phyloP scores from a whole-genome alignment of 2,797 vertebrate species.

The Lacerta viridis region DNA sequence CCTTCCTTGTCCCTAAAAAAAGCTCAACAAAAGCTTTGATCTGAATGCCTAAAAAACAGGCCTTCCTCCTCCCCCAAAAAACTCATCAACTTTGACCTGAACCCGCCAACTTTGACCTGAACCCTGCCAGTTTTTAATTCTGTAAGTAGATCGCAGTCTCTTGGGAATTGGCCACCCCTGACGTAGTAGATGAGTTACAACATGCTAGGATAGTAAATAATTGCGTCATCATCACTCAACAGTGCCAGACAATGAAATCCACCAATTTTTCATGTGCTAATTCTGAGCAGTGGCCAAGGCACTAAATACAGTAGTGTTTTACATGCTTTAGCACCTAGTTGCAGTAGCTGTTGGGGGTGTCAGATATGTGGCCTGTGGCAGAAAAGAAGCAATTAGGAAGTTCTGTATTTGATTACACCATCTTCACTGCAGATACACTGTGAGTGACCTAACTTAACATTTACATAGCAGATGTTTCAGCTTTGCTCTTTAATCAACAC shows the following conservation, averaged over 20 bases:
- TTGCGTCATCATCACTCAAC: conserved; percentile 4
- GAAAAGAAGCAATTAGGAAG: conserved; percentile 70
- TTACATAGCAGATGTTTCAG: conserved; percentile 57
- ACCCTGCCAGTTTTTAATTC: no score
- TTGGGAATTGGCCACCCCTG: no score
- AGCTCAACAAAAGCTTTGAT: no score
- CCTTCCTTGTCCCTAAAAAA: no score
- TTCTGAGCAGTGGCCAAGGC: conserved; percentile 46
- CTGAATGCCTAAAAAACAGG: no score
- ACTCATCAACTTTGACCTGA: no score
- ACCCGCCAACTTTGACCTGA: no score
- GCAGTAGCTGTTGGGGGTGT: conserved; percentile 50
- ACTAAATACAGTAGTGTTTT: conserved; percentile 47
- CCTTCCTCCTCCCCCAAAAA: no score
- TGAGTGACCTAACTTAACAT: conserved; percentile 68
- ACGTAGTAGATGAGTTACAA: not conserved
- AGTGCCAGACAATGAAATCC: conserved; percentile 28
- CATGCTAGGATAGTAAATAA: not conserved
- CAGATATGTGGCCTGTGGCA: conserved; percentile 69
- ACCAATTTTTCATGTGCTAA: conserved; percentile 55
- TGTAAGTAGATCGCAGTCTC: no score
- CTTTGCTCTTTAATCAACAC: conserved; percentile 66
- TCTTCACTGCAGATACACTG: conserved; percentile 69
- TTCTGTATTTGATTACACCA: conserved; percentile 67
- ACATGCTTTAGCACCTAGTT: conserved; percentile 58